These are phyloP conservation scores for Dicaeum eximium DNA, from an alignment of 2,113 vertebrate species.

Conservation along the genomic window DNA sequence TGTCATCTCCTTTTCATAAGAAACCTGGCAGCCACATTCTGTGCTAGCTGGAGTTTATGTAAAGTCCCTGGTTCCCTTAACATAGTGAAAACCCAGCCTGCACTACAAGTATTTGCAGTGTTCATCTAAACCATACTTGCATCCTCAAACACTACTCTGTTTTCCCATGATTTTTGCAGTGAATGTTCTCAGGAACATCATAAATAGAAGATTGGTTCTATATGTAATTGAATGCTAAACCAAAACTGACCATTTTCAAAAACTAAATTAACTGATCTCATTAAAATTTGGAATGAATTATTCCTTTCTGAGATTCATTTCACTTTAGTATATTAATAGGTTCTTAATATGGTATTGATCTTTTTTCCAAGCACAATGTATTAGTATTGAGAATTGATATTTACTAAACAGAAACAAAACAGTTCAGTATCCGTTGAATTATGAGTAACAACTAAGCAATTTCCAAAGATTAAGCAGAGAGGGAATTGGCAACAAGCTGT, in stretches of 20 bases:
- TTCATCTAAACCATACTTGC: slow-evolving; percentile 12
- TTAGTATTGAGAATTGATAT: not conserved
- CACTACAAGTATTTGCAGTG: slow-evolving; percentile 31
- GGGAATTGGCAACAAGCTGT: not conserved
- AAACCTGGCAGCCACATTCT: slow-evolving; percentile 64
- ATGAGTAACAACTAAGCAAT: not conserved
- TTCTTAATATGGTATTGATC: not conserved
- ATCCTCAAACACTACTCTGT: not conserved
- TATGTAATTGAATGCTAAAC: not conserved
- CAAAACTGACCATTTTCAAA: not conserved
- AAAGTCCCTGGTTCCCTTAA: slow-evolving; percentile 60
- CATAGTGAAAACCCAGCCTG: slow-evolving; percentile 27
- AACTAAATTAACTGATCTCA: not conserved
- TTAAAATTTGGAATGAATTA: not conserved
- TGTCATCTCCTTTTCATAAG: slow-evolving; percentile 72
- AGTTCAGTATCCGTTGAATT: not conserved
- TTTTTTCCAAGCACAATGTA: not conserved
- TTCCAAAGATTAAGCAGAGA: not conserved
- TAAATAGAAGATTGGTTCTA: not conserved
- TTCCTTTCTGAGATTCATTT: not conserved
- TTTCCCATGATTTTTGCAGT: not conserved
- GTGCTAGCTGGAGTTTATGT: slow-evolving; percentile 50
- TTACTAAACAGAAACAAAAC: not conserved
- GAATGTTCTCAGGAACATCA: not conserved
- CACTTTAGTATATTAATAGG: not conserved